Evolutionary conservation across 2,888 invertebrate genomes (phyloP), one percentile per base, ranked within the genome.

Genomic region (Odontocerum albicorne): DNA sequence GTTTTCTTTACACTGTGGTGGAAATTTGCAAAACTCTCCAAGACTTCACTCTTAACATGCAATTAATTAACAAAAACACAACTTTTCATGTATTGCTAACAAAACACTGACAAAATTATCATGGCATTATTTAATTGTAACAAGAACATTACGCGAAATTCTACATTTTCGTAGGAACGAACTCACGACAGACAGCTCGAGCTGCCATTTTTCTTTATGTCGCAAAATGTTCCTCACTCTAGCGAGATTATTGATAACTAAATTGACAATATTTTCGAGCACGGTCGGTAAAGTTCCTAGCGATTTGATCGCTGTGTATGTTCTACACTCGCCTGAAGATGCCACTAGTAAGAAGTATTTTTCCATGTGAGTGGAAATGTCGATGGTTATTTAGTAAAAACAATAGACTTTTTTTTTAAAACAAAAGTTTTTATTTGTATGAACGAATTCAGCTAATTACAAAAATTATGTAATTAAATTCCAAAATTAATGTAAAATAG

Each of bases 201-300:
- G 52, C 57, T 47, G 57, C 57, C 57, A 57, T 57, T 42, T 57
- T 56, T 56, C 38, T 27, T 36, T 40, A 27, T 40, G 39, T 46
- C 45, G 51, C 32, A 31, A 50, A 43, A 46, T 56, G 32, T 38
- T 31, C 13, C 36, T 7, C 27, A n/a, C 43, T 35, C 54, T 54
- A 19, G 36, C 49, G 54, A 22, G 27, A 49, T 21, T 27, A 54
- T 36, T 36, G 19, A 3, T 31, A 31, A 54, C 47, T 49, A 42
- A 19, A 19, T 17, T 21, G 15, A 22, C 16, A 49, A 27, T 36
- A 22, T 21, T 36, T 38, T 47, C 36, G 22, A 8, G 39, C 19
- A 17, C 49, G 31, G 49, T 21, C 12, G 39, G 39, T 39, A 17
- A 31, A 22, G 32, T n/a, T 16, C 36, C 20, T 27, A n/a, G n/a